These are phyloP conservation scores for Hipparchia sbordonii DNA, from an alignment of 2,888 invertebrate species.

Conservation along the genomic window DNA sequence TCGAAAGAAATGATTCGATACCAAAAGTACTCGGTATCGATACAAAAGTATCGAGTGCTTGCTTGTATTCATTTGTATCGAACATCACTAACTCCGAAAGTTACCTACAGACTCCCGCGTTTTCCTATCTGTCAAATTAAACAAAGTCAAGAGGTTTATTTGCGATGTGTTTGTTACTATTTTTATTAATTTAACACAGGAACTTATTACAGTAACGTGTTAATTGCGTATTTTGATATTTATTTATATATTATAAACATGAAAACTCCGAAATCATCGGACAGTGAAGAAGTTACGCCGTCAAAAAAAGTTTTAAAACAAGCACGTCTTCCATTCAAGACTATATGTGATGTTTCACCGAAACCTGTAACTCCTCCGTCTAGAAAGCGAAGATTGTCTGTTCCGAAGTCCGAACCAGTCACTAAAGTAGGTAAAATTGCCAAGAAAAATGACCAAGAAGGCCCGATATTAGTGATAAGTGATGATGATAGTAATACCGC, in stretches of 20 bases:
- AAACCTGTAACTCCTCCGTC: slow-evolving; percentile 56
- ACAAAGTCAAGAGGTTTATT: slow-evolving; percentile 25
- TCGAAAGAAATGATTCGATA: too few relatives aligned
- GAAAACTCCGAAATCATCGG: slow-evolving; percentile 70
- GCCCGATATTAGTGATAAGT: slow-evolving; percentile 61
- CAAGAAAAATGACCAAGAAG: slow-evolving; percentile 66
- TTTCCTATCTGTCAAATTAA: slow-evolving; percentile 34
- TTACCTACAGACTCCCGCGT: slow-evolving; percentile 30
- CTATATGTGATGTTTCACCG: slow-evolving; percentile 72
- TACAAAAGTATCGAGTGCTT: too few relatives aligned
- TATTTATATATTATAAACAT: slow-evolving; percentile 48
- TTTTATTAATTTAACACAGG: slow-evolving; percentile 39
- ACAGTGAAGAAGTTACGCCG: slow-evolving; percentile 66
- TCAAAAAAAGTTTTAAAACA: slow-evolving; percentile 84
- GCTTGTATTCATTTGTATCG: too few relatives aligned
- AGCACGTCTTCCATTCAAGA: slow-evolving; percentile 84
- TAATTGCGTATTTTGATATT: slow-evolving; percentile 27
- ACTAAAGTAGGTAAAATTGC: slow-evolving; percentile 70
- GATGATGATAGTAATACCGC: slow-evolving; percentile 67
- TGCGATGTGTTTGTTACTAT: slow-evolving; percentile 44
- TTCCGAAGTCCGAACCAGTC: slow-evolving; percentile 58
- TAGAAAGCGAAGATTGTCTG: slow-evolving; percentile 75
- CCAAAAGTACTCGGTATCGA: too few relatives aligned
- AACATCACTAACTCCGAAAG: slow-evolving; percentile 14
- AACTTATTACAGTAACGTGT: slow-evolving; percentile 19